Evolutionary conservation across 2,797 vertebrate genomes (phyloP).

Genomic region (Poeciliopsis gracilis): DNA sequence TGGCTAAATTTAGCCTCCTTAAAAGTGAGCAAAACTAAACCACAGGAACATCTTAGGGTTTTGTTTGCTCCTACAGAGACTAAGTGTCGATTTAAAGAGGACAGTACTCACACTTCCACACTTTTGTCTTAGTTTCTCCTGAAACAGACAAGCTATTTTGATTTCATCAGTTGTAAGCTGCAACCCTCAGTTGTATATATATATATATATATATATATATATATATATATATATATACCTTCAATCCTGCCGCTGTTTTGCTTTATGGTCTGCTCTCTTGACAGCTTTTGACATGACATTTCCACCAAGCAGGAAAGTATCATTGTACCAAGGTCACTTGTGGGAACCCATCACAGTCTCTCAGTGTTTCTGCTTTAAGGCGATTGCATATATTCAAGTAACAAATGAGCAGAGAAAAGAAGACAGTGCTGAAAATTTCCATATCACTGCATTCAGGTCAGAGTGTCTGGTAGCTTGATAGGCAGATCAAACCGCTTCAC

Average conservation of each 20-base stretch:
- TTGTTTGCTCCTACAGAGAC: neutral
- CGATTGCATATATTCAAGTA: slow-evolving; percentile 52
- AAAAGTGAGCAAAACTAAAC: neutral
- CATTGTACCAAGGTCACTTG: slow-evolving; percentile 64
- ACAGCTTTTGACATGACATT: slow-evolving; percentile 20
- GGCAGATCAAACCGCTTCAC: slow-evolving; percentile 60
- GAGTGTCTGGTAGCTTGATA: slow-evolving; percentile 62
- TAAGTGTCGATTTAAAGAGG: neutral
- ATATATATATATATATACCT: neutral
- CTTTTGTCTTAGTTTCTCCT: neutral
- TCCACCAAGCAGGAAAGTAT: slow-evolving; percentile 33
- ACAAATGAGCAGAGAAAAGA: slow-evolving; percentile 57
- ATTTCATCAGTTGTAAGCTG: slow-evolving; percentile 13
- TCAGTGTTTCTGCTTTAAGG: slow-evolving; percentile 57
- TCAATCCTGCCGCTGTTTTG: neutral
- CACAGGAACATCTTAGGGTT: neutral
- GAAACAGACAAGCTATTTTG: slow-evolving; percentile 12
- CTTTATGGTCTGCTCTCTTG: slow-evolving; percentile 8
- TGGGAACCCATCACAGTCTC: slow-evolving; percentile 54
- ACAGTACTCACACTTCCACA: neutral
- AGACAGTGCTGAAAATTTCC: slow-evolving; percentile 48
- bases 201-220: no score
- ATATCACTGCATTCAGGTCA: slow-evolving; percentile 65
- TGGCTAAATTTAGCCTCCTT: neutral
- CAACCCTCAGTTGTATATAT: slow-evolving; percentile 4